Base-by-base conservation (phyloP, 2,797 vertebrate species). In the Gephyroberyx darwinii region DNA sequence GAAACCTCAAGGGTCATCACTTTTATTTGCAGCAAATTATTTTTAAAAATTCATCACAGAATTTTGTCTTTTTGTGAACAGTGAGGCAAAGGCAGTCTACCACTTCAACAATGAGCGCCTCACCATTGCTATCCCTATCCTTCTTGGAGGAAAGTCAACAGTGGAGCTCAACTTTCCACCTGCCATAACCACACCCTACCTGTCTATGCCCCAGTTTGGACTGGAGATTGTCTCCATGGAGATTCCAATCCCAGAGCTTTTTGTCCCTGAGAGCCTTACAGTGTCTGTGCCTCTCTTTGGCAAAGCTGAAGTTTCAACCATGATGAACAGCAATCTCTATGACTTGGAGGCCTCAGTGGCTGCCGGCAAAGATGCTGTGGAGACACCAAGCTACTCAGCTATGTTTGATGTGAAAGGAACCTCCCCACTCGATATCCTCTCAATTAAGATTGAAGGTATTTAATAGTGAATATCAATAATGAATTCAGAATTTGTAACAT, bases 291-390 rank as follows among this genome's bases (percentile, higher is more conserved):
- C 97, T 74, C 85, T 95, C 33, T 65, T 96, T 74, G 95, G 94
- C 60, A 89, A 92, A 77, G 90, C 95, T 70, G 95, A 97, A 62
- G 20, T 96, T 70, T 95, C 94, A 54, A 81, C 95, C 19, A 88
- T 92, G 0, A 45, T 99, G 75, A 92, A 88, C 74, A 97, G 95
- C 92, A 99, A 98, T 88, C 79, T 96, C 31, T 99, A 99, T 74
- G 91, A 96, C 79, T 93, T 96, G 91, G 94, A 96, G 0, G 94
- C 91, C 14, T 90, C 87, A 0, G 88, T 93, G 59, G 91, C 86
- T 14, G 92, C 89, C 0, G 95, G 94, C 26, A 95, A 95, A 88
- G 94, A 92, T 76, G 89, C 92, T 68, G 74, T 72, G 8, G 91
- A 95, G 41, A 77, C 85, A 47, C 81, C 91, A 70, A 82, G 88